Percentiles rank a stretch among this genome's conserved stretches.
phyloP scores from a whole-genome alignment of 2,113 vertebrate species.

The Dendrocopos noguchii region DNA sequence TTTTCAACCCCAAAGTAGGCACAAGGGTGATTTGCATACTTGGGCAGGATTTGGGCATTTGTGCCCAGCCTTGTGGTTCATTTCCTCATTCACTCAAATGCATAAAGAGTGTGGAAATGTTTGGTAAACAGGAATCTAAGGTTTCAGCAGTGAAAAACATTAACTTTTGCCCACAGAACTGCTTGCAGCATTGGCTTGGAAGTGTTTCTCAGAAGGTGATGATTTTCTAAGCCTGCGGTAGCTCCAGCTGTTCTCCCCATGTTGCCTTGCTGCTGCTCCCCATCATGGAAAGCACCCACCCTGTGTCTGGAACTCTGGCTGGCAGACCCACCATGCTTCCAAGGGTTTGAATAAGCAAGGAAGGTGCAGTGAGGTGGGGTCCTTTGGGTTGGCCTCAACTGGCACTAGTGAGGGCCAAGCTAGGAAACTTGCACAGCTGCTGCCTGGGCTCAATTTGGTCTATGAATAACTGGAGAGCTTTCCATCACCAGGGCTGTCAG shows the following conservation, averaged over 20 bases:
- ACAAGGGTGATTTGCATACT: background rate
- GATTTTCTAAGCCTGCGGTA: background rate
- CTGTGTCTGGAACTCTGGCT: background rate
- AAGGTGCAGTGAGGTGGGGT: background rate
- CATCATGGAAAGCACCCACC: background rate
- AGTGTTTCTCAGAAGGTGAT: slow-evolving; percentile 9
- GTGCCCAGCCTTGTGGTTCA: slow-evolving; percentile 25
- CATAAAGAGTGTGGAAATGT: slow-evolving; percentile 48
- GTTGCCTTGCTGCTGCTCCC: background rate
- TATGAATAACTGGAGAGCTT: slow-evolving; percentile 59
- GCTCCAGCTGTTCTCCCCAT: background rate
- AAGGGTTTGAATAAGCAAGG: background rate
- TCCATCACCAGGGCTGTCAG: slow-evolving; percentile 38
- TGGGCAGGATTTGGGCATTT: slow-evolving; percentile 23
- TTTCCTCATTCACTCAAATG: slow-evolving; percentile 38
- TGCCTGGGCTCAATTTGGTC: background rate
- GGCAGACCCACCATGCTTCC: background rate
- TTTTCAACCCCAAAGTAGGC: slow-evolving; percentile 4
- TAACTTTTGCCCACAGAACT: slow-evolving; percentile 18
- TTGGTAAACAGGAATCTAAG: slow-evolving; percentile 73
- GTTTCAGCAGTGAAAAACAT: slow-evolving; percentile 40
- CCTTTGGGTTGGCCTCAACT: background rate
- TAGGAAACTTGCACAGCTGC: slow-evolving; percentile 47
- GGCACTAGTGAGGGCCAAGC: background rate
- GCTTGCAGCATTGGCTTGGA: slow-evolving; percentile 26